Conservation (phyloP, 2,797 vertebrate genomes). For the Characodon lateralis region DNA sequence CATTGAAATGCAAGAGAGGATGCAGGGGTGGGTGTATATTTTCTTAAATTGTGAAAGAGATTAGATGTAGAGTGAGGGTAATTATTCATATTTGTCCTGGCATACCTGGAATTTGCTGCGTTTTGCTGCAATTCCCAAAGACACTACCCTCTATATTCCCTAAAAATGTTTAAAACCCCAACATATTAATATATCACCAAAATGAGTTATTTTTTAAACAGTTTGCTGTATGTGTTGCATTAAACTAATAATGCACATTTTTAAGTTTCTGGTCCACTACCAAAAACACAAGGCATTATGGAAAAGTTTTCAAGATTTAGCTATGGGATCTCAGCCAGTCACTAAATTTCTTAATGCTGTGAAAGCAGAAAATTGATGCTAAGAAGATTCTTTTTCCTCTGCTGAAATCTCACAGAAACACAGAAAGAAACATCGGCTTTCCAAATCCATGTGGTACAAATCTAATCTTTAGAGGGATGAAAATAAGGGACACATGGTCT, state of each 20-base stretch:
- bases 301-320: not conserved
- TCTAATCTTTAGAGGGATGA: constrained; percentile 19
- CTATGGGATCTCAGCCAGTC: not conserved
- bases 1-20: too few relatives aligned
- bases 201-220: not conserved
- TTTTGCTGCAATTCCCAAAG: too few relatives aligned
- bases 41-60: too few relatives aligned
- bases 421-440: not conserved
- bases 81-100: too few relatives aligned
- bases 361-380: constrained; percentile 6
- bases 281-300: constrained; percentile 2
- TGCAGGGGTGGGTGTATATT: too few relatives aligned
- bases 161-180: too few relatives aligned
- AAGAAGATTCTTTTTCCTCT: not conserved
- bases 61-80: too few relatives aligned
- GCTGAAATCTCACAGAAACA: constrained; percentile 11
- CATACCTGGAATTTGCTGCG: too few relatives aligned
- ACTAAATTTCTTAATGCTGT: constrained; percentile 20
- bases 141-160: too few relatives aligned
- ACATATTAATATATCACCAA: not conserved
- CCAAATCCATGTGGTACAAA: constrained; percentile 1
- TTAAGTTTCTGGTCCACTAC: constrained; percentile 4
- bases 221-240: not conserved
- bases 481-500: not conserved
- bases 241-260: constrained; percentile 30